Percentiles rank a stretch among this genome's conserved stretches.
Evolutionary conservation across 2,888 invertebrate species (phyloP).

Genomic region (Aphodius sticticus): DNA sequence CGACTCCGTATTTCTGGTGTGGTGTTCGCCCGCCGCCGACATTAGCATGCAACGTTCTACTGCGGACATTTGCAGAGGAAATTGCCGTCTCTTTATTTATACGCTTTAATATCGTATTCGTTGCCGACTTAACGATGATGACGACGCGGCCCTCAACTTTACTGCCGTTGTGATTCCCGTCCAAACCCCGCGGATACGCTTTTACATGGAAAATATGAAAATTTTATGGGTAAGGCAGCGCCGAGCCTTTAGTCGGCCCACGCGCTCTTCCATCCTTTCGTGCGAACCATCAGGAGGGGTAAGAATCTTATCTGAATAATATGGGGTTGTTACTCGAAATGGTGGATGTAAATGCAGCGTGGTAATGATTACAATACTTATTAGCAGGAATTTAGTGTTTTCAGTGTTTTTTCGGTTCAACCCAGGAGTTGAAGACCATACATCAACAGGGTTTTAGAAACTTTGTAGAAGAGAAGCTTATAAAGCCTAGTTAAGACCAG

Average conservation of each 20-base stretch:
- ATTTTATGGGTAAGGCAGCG: neutral
- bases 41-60: conserved; percentile 4
- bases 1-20: neutral
- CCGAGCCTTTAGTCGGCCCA: neutral
- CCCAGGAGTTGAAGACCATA: too few relatives aligned
- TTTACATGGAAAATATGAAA: neutral
- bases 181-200: conserved; percentile 4
- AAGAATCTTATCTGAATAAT: neutral
- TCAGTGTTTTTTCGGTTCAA: too few relatives aligned
- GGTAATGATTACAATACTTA: neutral
- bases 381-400: too few relatives aligned
- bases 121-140: conserved; percentile 4
- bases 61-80: conserved; percentile 4
- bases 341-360: neutral
- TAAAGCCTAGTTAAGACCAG: too few relatives aligned
- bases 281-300: neutral
- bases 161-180: neutral
- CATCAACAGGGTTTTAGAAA: too few relatives aligned
- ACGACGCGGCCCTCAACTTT: neutral
- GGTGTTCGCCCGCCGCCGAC: neutral
- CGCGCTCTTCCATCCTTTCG: neutral
- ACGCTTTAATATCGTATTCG: neutral
- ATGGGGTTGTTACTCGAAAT: neutral
- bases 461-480: too few relatives aligned
- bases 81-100: conserved; percentile 4